A percentile compares a stretch with the other conserved stretches of the same genome.
Conservation (phyloP, 2,888 invertebrate genomes). For the Pterostichus niger region DNA sequence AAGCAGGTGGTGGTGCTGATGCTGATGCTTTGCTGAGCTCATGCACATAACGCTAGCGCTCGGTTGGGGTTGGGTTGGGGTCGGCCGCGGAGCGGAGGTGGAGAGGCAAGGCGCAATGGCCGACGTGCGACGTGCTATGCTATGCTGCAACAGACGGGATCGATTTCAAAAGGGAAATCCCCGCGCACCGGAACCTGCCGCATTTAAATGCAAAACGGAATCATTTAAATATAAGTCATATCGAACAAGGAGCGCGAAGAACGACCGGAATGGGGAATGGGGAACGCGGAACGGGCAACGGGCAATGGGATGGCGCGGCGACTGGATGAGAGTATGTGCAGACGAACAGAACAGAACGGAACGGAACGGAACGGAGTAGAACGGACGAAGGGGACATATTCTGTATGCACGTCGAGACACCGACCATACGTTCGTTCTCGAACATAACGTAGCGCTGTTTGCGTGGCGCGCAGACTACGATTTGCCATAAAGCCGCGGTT, state of each 20-base stretch:
- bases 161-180: slow-evolving; percentile 68
- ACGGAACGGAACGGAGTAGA: slow-evolving; percentile 12
- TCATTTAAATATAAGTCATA: slow-evolving; percentile 75
- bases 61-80: slow-evolving; percentile 21
- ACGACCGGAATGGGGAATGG: slow-evolving; percentile 70
- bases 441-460: slow-evolving; percentile 65
- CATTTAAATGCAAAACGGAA: slow-evolving; percentile 75
- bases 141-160: slow-evolving; percentile 57
- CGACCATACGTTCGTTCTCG: slow-evolving; percentile 64
- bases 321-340: slow-evolving; percentile 3
- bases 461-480: slow-evolving; percentile 64
- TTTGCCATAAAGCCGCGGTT: slow-evolving; percentile 67
- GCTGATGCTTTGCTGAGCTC: slow-evolving; percentile 9
- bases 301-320: slow-evolving; percentile 2
- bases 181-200: slow-evolving; percentile 73
- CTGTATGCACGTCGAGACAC: slow-evolving; percentile 59
- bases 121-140: slow-evolving; percentile 45
- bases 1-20: slow-evolving; percentile 30
- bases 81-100: not conserved
- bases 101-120: slow-evolving; percentile 12
- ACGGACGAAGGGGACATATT: slow-evolving; percentile 49
- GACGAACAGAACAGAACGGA: slow-evolving; percentile 9
- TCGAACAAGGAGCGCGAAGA: slow-evolving; percentile 71
- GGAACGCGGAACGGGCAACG: slow-evolving; percentile 68
- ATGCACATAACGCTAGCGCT: slow-evolving; percentile 34